Base-by-base conservation (phyloP, 2,888 invertebrate genomes). In the Chymomyza amoena region DNA sequence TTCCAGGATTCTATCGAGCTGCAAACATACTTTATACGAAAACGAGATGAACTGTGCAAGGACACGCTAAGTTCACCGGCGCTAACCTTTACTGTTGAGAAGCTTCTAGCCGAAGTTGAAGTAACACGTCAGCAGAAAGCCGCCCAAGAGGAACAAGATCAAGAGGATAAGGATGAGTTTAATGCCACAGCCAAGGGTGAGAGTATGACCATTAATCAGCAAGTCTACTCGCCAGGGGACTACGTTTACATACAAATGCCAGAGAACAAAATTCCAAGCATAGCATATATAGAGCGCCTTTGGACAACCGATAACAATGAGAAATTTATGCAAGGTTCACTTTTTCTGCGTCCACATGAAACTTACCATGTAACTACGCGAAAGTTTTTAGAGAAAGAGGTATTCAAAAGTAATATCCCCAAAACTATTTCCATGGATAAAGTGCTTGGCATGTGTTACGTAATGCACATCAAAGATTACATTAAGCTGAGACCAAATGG, bases 1-100 rank as follows among this genome's bases (percentile, higher is more conserved):
- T 99, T 98, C 92, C 98, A 99, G 89, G 99, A 99, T 92, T 96
- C 98, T 0, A 95, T 98, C 39, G 98, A 98, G 87, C 93, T 99
- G 64, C 99, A 99, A 91, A 94, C 95, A 13, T 97, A 95, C 92
- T 99, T 97, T 92, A 96, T 99, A 57, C 94, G 94, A 28, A 95
- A 95, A 75, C 93, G 96, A 0, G 94, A 94, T 85, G 81, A 94
- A 78, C 92, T 96, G 1, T 99, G 98, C 89, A 95, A 95, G 74
- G 94, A 95, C 81, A 93, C 96, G 0, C 92, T 99, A 5, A 94
- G 95, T 70, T 98, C 98, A 0, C 97, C 98, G 0, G 99, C 99
- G 0, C 93, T 97, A 4, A 93, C 93, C 78, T 98, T 96, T 91
- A 96, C 96, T 0, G 93, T 96, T 15, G 93, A 95, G 72, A 95